Evolutionary conservation across 2,113 vertebrate species (phyloP), one percentile per base, ranked within the genome.

Genomic region (Mungos mungo): DNA sequence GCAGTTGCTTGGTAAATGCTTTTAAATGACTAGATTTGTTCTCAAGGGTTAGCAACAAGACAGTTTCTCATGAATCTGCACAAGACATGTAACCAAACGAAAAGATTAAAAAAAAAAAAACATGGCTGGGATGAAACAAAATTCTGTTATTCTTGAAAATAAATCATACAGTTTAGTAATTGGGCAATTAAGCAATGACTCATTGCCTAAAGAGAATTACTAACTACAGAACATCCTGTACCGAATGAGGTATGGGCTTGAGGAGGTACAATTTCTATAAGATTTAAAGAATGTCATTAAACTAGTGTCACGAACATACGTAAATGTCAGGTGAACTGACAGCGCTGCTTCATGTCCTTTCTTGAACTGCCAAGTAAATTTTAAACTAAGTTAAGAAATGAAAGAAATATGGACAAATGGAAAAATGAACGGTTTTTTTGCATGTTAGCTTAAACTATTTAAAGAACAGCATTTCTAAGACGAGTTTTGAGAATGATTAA

Each of bases 391-490:
- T 84, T 79, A 79, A 80, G 50, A 54, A 87, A 90, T 95, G 41
- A 92, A 90, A 93, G 60, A 91, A 90, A 41, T 47, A 96, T 74
- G 88, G 77, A 81, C 31, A 60, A 93, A 89, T 41, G 41, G 47
- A 86, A 87, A 90, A 79, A 80, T 31, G 6, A 52, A 88, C 29
- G 18, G 35, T 31, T 68, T 63, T 63, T 74, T 88, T 72, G 27
- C 54, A 88, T 47, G 47, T 89, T 92, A 88, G 50, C 38, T 95
- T 95, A 92, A 94, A 96, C 85, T 96, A 96, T 92, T 97, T 93
- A 74, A 93, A 96, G 76, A 89, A 88, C 23, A 91, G 5, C 16
- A 77, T 63, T 89, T 95, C 45, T 88, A 96, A 95, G 91, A 92
- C 54, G 33, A 85, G 21, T 96, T 97, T 95, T 90, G 57, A 97